Evolutionary conservation across 1,140 invertebrate genomes (phyloP).

Genomic region (Physella acuta): DNA sequence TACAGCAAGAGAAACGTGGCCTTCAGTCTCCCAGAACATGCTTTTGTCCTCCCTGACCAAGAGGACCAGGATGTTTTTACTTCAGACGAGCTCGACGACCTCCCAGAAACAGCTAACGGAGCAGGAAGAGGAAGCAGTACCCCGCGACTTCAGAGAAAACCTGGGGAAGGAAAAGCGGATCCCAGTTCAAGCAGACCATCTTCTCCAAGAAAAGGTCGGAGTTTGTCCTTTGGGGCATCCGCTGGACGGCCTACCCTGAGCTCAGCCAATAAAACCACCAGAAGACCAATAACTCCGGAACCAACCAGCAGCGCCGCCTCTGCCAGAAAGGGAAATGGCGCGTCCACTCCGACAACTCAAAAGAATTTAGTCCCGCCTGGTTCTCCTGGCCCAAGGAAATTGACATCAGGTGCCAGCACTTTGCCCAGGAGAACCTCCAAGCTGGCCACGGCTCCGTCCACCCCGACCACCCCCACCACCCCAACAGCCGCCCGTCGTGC

Average conservation of each 20-base stretch:
- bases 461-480: constrained; percentile 1
- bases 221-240: constrained; percentile 19
- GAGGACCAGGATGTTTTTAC: constrained; percentile 11
- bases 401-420: constrained; percentile 18
- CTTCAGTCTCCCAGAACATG: constrained; percentile 18
- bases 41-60: constrained; percentile 19
- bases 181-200: background rate
- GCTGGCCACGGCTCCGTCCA: background rate
- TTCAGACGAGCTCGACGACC: constrained; percentile 11
- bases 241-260: constrained; percentile 7
- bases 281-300: constrained; percentile 18
- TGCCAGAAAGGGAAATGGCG: background rate
- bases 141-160: background rate
- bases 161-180: background rate
- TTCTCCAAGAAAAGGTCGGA: constrained; percentile 7
- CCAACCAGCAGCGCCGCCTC: background rate
- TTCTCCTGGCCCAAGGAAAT: constrained; percentile 5
- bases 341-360: constrained; percentile 6
- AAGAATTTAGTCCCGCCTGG: background rate
- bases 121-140: background rate
- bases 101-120: background rate
- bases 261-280: background rate
- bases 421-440: constrained; percentile 7
- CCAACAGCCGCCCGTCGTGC: background rate
- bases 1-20: constrained; percentile 10